Evolutionary conservation across 2,888 invertebrate species (phyloP).

Genomic region (Spatulosminthurus flaviceps): DNA sequence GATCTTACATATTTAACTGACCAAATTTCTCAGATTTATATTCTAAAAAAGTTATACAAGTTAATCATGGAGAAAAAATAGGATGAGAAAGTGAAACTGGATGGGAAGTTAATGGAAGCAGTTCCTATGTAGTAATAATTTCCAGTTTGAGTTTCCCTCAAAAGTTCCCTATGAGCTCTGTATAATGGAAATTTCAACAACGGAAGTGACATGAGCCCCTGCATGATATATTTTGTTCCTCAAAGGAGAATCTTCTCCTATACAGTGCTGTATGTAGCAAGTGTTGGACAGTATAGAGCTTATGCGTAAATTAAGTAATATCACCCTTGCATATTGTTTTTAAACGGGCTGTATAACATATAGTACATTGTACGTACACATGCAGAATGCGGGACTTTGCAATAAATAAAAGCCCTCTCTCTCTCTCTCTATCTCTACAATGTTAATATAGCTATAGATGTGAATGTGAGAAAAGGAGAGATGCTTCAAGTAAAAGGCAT

Average conservation of each 20-base stretch:
- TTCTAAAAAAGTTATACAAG: no score
- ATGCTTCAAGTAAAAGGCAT: no score
- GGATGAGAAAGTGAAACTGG: background rate
- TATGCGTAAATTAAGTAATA: slow-evolving; percentile 18
- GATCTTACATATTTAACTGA: no score
- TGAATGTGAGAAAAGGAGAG: no score
- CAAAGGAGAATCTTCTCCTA: no score
- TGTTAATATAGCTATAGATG: no score
- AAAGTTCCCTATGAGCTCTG: background rate
- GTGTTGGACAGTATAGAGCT: background rate
- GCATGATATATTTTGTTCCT: background rate
- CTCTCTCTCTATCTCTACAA: no score
- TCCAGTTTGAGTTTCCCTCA: slow-evolving; percentile 41
- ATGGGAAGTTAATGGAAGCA: background rate
- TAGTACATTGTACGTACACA: no score
- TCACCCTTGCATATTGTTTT: slow-evolving; percentile 8
- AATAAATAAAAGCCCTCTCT: background rate
- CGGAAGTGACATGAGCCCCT: slow-evolving; percentile 22
- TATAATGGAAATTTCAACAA: background rate
- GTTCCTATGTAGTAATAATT: slow-evolving; percentile 27
- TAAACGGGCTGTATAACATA: no score
- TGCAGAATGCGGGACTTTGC: background rate
- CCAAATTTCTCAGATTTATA: no score
- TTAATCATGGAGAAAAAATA: background rate
- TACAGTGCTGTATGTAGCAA: background rate